Evolutionary conservation across 2,888 invertebrate genomes (phyloP).

Genomic region (Cactoblastis cactorum): DNA sequence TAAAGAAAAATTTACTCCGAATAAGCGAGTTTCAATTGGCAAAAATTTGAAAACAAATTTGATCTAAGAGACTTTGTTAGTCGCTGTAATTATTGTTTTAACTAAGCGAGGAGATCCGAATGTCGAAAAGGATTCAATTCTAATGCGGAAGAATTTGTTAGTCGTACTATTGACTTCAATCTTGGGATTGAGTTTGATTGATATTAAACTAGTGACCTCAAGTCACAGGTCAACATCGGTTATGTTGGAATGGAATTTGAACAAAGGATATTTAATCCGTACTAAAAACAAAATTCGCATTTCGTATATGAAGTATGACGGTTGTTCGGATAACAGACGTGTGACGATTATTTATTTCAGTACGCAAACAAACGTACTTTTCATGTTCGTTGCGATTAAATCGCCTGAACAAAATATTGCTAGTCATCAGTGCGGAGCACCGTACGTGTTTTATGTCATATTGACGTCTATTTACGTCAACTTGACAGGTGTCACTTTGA

Average conservation of each 20-base stretch:
- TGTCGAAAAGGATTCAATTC: neutral
- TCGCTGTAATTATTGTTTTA: neutral
- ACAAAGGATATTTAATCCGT: neutral
- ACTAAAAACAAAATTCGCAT: neutral
- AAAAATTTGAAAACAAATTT: neutral
- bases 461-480: constrained; percentile 9
- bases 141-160: neutral
- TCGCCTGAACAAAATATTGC: constrained; percentile 8
- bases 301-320: neutral
- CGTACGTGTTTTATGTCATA: constrained; percentile 11
- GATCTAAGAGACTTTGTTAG: neutral
- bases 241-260: neutral
- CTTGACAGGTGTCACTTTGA: constrained; percentile 9
- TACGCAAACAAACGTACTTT: constrained; percentile 3
- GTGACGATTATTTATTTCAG: neutral
- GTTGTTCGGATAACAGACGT: neutral
- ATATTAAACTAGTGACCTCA: neutral
- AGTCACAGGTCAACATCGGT: neutral
- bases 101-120: too few species aligned
- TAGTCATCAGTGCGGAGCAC: constrained; percentile 10
- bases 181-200: neutral
- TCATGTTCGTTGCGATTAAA: neutral
- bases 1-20: neutral
- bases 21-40: neutral
- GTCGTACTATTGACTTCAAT: neutral